Base-by-base conservation (phyloP, 2,797 vertebrate species). In the Thamnophis elegans region DNA sequence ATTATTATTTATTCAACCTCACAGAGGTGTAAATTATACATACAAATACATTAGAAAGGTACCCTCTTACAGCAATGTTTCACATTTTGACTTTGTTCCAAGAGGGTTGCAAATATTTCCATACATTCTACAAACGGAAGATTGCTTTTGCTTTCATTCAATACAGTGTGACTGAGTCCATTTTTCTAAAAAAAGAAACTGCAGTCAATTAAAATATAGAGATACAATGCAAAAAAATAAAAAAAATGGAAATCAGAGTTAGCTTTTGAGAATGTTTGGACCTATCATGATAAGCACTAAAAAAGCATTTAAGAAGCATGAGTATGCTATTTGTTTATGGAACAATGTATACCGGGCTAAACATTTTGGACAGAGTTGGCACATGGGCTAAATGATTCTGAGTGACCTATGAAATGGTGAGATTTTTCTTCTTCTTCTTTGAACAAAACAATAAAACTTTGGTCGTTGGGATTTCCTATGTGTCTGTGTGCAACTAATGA, bases 1-100 rank as follows among this genome's bases (percentile, higher is more conserved):
- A 96, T 97, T 97, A 96, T 96, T 95, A 94, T 97, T 97, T 97
- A 97, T 97, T 97, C 96, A 95, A 97, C 96, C 95, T 96, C 96
- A 96, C 93, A 97, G 96, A 97, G 96, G 97, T 97, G 96, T 97
- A 95, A 97, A 97, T 95, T 97, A 93, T 96, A 93, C 96, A 95
- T 95, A 97, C 96, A 97, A 97, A 96, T 96, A 97, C 96, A 97
- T 97, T 96, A 97, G 95, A 95, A 96, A 95, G 95, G 95, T 94
- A 96, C 92, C 94, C 94, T 96, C 95, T 96, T 96, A 96, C 94
- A 95, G 95, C 93, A 97, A 96, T 96, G 94, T 93, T 97, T 96
- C 94, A 93, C 87, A 93, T 95, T 96, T 94, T 95, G 94, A 96
- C 95, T 96, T 96, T 95, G 96, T 96, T 94, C 95, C 93, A 95